A percentile compares a stretch with the other conserved stretches of the same genome.
These are phyloP conservation scores for Ptychadena robeensis DNA, from an alignment of 2,797 vertebrate species.

Conservation along the genomic window DNA sequence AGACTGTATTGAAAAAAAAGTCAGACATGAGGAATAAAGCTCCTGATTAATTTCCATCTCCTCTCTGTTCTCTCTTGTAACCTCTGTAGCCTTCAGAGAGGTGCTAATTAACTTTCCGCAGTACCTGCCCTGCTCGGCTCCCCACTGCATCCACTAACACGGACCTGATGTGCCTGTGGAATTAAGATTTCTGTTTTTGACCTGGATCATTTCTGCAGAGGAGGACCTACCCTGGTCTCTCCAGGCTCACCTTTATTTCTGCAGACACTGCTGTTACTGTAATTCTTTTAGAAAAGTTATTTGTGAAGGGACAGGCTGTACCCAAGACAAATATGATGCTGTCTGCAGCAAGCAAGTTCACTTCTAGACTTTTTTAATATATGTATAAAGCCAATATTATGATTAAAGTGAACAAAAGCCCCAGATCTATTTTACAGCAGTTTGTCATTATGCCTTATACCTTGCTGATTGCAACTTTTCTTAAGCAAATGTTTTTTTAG, in stretches of 20 bases:
- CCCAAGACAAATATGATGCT: slow-evolving; percentile 17
- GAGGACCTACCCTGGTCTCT: slow-evolving; percentile 23
- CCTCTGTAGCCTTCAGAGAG: slow-evolving; percentile 57
- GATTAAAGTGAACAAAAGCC: neutral
- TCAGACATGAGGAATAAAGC: slow-evolving; percentile 33
- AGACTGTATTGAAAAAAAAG: slow-evolving; percentile 2
- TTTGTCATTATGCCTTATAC: too few species aligned
- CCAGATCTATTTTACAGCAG: too few species aligned
- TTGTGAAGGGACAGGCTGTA: slow-evolving; percentile 22
- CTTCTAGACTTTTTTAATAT: neutral
- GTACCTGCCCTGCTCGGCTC: slow-evolving; percentile 47
- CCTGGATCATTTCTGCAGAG: slow-evolving; percentile 52
- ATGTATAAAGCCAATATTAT: neutral
- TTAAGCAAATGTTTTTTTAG: too few species aligned
- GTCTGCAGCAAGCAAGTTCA: neutral
- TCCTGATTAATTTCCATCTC: slow-evolving; percentile 56
- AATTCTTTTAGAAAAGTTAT: slow-evolving; percentile 42
- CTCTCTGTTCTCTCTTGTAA: slow-evolving; percentile 49
- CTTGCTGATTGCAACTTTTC: too few species aligned
- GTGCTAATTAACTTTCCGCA: slow-evolving; percentile 62
- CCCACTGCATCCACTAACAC: slow-evolving; percentile 49
- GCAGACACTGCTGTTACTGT: slow-evolving; percentile 40
- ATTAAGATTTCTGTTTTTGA: slow-evolving; percentile 50
- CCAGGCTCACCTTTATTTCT: slow-evolving; percentile 32
- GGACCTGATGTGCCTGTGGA: slow-evolving; percentile 56